A percentile compares a stretch with the other conserved stretches of the same genome.
Evolutionary conservation across 2,113 vertebrate species (phyloP).

Genomic region (Falcunculus frontatus): DNA sequence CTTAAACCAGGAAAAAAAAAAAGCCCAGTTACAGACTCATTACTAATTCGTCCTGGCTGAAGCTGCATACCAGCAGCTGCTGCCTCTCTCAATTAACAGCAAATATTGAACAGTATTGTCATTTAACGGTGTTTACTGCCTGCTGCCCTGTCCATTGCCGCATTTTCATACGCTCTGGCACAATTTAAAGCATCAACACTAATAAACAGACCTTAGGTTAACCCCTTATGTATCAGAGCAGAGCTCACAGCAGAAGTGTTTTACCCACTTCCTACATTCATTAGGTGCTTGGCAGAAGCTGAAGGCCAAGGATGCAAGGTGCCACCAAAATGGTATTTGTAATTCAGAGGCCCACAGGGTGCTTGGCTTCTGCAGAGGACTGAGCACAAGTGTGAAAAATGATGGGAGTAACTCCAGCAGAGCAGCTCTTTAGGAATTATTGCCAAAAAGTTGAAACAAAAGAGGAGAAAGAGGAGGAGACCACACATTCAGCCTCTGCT

Average conservation of each 20-base stretch:
- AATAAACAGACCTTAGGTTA: neutral
- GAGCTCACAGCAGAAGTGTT: neutral
- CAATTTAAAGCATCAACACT: neutral
- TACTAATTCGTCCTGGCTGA: constrained; percentile 54
- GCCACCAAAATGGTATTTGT: neutral
- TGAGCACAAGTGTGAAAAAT: neutral
- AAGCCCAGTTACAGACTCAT: neutral
- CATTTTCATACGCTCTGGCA: neutral
- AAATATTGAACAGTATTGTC: constrained; percentile 47
- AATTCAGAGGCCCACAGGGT: neutral
- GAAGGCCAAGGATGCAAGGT: neutral
- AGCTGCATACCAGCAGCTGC: constrained; percentile 50
- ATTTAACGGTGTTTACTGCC: constrained; percentile 1
- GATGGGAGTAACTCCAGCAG: neutral
- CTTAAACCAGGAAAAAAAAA: neutral
- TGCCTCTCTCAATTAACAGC: constrained; percentile 41
- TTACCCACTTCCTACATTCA: neutral
- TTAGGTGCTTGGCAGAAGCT: neutral
- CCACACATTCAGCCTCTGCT: neutral
- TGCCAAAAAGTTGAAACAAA: neutral
- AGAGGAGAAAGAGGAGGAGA: neutral
- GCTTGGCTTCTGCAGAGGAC: neutral
- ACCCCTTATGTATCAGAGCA: neutral
- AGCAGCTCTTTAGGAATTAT: neutral
- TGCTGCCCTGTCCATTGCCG: neutral